Evolutionary conservation across 2,797 vertebrate genomes (phyloP).

Genomic region (Macropodus opercularis): DNA sequence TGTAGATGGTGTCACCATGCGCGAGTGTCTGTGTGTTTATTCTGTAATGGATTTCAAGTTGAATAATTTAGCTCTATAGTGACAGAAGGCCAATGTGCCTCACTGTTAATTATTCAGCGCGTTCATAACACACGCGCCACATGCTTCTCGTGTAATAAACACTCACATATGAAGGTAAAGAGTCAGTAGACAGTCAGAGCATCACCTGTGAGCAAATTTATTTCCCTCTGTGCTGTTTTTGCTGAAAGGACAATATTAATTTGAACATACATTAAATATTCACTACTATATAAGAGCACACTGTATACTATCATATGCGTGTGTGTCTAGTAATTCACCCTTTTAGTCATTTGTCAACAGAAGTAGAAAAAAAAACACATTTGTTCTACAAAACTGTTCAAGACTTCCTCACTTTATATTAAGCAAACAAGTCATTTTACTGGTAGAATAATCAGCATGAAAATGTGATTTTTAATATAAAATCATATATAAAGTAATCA

Average conservation of each 20-base stretch:
- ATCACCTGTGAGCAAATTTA: slow-evolving; percentile 7
- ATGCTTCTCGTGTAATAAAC: slow-evolving; percentile 46
- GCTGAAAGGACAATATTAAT: too few species aligned
- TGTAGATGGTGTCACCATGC: slow-evolving; percentile 7
- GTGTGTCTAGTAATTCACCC: too few species aligned
- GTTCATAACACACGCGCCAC: slow-evolving; percentile 55
- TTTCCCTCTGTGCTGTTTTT: slow-evolving; percentile 23
- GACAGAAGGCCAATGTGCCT: slow-evolving; percentile 69
- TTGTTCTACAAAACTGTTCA: background rate
- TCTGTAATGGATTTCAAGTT: slow-evolving; percentile 59
- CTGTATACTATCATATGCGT: too few species aligned
- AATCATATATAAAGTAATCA: too few species aligned
- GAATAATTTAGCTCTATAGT: slow-evolving; percentile 69
- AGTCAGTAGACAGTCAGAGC: slow-evolving; percentile 26
- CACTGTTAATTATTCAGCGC: slow-evolving; percentile 76
- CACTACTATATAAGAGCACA: too few species aligned
- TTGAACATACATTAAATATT: too few species aligned
- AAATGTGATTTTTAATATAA: too few species aligned
- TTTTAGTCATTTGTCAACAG: too few species aligned
- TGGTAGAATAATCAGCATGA: too few species aligned
- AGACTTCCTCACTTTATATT: too few species aligned
- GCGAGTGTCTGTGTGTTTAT: slow-evolving; percentile 6
- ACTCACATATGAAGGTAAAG: slow-evolving; percentile 20
- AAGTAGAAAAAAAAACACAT: too few species aligned
- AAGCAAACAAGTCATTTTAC: too few species aligned